Evolutionary conservation across 2,888 invertebrate species (phyloP).

Genomic region (Cylindroiulus punctatus): DNA sequence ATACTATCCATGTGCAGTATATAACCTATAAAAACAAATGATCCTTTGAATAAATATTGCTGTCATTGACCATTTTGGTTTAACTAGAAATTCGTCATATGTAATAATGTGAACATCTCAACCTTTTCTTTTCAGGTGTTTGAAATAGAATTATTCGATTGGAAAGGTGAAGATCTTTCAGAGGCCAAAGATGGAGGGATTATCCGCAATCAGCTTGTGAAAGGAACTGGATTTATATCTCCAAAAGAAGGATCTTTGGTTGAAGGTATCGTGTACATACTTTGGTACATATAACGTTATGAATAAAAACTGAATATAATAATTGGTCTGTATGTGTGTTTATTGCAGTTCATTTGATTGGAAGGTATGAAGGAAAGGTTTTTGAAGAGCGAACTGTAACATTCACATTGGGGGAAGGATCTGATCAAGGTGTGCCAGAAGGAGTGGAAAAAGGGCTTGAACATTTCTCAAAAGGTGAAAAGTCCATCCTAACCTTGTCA

Average conservation of each 20-base stretch:
- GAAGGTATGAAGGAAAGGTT: slow-evolving; percentile 72
- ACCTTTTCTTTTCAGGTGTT: slow-evolving; percentile 59
- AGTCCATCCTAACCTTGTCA: slow-evolving; percentile 77
- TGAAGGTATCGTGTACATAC: slow-evolving; percentile 72
- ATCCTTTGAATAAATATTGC: too few species aligned
- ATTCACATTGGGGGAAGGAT: slow-evolving; percentile 88
- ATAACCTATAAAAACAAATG: too few species aligned
- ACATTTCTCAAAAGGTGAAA: slow-evolving; percentile 83
- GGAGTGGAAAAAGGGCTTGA: slow-evolving; percentile 85
- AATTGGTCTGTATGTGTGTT: neutral
- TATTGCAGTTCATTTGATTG: slow-evolving; percentile 77
- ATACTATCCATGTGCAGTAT: too few species aligned
- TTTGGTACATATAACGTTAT: neutral
- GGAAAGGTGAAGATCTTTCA: slow-evolving; percentile 90
- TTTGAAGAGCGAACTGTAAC: slow-evolving; percentile 86
- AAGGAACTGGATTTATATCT: slow-evolving; percentile 76
- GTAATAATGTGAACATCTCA: neutral
- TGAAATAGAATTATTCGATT: slow-evolving; percentile 86
- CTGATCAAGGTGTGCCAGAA: slow-evolving; percentile 77
- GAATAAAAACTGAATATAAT: neutral
- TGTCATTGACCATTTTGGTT: neutral
- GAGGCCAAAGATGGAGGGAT: slow-evolving; percentile 86
- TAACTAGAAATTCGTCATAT: neutral
- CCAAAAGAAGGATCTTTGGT: slow-evolving; percentile 87
- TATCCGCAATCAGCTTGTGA: slow-evolving; percentile 75